phyloP scores from a whole-genome alignment of 2,888 invertebrate genomes.

The Altica lythri region DNA sequence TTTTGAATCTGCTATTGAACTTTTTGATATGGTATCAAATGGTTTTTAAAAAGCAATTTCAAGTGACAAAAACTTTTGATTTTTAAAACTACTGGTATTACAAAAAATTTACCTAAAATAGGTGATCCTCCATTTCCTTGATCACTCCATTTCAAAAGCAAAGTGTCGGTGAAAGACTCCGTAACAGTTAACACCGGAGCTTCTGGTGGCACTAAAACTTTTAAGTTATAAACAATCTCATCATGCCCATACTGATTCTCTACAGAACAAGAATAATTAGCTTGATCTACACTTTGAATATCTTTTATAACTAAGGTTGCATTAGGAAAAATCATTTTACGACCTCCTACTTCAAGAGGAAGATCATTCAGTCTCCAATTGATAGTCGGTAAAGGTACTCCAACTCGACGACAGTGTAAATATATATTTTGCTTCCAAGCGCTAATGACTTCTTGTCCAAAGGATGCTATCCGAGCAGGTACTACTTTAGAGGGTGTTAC shows the following conservation, averaged over 20 bases:
- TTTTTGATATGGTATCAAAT: too few species aligned
- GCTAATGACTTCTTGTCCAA: slow-evolving; percentile 76
- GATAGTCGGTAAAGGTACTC: slow-evolving; percentile 75
- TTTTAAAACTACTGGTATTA: too few species aligned
- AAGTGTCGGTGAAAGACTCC: slow-evolving; percentile 80
- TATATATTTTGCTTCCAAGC: slow-evolving; percentile 89
- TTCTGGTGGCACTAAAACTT: slow-evolving; percentile 81
- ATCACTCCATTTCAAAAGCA: slow-evolving; percentile 76
- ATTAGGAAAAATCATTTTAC: slow-evolving; percentile 69
- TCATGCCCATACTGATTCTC: slow-evolving; percentile 84
- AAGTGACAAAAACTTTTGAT: too few species aligned
- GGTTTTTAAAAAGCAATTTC: too few species aligned
- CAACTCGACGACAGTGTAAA: slow-evolving; percentile 83
- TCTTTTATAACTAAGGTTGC: slow-evolving; percentile 77
- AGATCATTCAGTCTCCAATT: slow-evolving; percentile 81
- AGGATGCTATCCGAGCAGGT: slow-evolving; percentile 87
- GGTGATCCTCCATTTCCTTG: slow-evolving; percentile 83
- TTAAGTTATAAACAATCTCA: slow-evolving; percentile 78
- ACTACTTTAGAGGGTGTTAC: slow-evolving; percentile 79
- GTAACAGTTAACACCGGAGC: slow-evolving; percentile 81
- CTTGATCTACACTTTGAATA: slow-evolving; percentile 80
- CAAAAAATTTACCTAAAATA: slow-evolving; percentile 68
- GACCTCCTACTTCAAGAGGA: slow-evolving; percentile 70
- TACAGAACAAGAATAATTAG: slow-evolving; percentile 87
- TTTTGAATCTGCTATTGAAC: too few species aligned